phyloP scores from a whole-genome alignment of 1,140 invertebrate species.

The Neodiprion virginianus region DNA sequence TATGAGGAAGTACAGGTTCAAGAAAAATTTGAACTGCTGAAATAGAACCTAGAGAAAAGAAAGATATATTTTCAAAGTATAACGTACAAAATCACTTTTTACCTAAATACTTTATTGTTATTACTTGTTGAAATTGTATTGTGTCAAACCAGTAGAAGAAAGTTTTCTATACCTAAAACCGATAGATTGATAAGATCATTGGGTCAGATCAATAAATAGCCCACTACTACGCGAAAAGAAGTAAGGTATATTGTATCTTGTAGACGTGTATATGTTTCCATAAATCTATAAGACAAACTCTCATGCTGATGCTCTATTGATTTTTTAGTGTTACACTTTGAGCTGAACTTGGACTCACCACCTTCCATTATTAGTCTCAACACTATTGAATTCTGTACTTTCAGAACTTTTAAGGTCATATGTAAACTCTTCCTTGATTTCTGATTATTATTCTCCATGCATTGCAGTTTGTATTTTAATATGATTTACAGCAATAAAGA shows the following conservation, averaged over 20 bases:
- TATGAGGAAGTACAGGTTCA: constrained; percentile 97
- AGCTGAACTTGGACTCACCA: no score
- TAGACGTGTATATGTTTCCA: neutral
- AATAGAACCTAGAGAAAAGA: constrained; percentile 78
- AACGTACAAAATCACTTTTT: neutral
- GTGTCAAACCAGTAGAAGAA: constrained; percentile 12
- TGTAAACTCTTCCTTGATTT: no score
- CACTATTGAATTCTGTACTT: no score
- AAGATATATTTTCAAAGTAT: constrained; percentile 17
- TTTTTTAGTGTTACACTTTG: neutral
- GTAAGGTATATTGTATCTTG: neutral
- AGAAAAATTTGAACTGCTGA: constrained; percentile 99
- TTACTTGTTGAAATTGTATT: neutral
- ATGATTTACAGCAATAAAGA: neutral
- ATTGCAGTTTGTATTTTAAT: neutral
- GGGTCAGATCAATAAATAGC: constrained; percentile 12
- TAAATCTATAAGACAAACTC: neutral
- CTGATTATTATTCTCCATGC: neutral
- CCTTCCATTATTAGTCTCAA: no score
- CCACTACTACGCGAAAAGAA: neutral
- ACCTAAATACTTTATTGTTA: constrained; percentile 9
- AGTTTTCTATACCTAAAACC: neutral
- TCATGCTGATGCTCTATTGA: neutral
- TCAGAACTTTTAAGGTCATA: no score
- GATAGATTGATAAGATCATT: neutral